Evolutionary conservation across 2,888 invertebrate species (phyloP).

Genomic region (Ormyrus labotus): DNA sequence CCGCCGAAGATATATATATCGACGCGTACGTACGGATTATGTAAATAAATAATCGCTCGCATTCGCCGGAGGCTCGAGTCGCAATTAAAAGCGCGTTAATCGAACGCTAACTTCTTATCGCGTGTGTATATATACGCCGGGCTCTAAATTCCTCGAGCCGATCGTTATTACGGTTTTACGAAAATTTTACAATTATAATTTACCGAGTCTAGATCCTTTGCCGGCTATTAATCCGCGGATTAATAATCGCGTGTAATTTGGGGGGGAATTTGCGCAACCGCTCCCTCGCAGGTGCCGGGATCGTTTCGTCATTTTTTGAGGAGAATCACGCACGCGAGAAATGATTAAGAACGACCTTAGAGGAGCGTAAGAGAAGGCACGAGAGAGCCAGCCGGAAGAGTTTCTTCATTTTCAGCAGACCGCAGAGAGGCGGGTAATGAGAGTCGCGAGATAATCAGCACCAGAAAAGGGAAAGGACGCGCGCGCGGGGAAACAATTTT

Average conservation of each 20-base stretch:
- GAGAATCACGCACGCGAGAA: neutral
- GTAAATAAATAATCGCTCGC: constrained; percentile 19
- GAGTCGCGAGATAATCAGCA: constrained; percentile 29
- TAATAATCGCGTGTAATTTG: no score
- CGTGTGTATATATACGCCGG: no score
- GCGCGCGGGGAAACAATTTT: no score
- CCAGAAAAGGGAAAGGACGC: constrained; percentile 24
- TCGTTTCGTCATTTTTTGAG: constrained; percentile 20
- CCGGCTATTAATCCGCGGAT: no score
- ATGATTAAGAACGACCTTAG: constrained; percentile 45
- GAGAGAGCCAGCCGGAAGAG: constrained; percentile 20
- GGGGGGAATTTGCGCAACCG: no score
- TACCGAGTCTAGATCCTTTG: no score
- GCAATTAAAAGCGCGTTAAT: no score
- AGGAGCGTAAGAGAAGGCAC: neutral
- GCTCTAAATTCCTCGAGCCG: no score
- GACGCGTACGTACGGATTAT: neutral
- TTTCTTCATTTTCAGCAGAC: constrained; percentile 28
- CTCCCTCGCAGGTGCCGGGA: neutral
- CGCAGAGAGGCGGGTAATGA: neutral
- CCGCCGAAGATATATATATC: neutral
- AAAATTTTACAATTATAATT: no score
- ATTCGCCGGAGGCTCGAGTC: neutral
- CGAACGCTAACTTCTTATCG: no score
- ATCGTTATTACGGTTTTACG: no score